Percentiles rank a stretch among this genome's conserved stretches.
phyloP scores from a whole-genome alignment of 1,140 invertebrate genomes.

The Himalopsyche phryganea region DNA sequence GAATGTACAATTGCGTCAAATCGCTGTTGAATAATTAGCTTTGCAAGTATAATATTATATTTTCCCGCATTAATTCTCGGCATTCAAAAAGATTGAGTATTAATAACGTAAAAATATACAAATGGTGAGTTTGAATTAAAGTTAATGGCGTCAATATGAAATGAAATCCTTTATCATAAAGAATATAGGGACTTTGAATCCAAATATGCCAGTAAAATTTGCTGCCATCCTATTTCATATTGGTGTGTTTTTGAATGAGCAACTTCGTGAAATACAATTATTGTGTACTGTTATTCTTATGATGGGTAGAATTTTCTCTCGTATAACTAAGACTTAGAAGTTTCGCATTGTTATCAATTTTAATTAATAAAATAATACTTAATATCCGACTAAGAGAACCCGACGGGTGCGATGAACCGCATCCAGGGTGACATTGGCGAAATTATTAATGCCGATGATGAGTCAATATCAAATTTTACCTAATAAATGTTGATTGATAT shows the following conservation, averaged over 20 bases:
- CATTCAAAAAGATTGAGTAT: too few relatives aligned
- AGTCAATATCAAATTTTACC: background rate
- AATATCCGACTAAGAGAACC: background rate
- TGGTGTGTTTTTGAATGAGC: background rate
- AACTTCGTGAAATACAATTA: background rate
- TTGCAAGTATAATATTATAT: too few relatives aligned
- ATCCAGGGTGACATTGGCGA: background rate
- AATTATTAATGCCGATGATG: background rate
- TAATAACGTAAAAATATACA: too few relatives aligned
- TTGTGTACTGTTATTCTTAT: conserved; percentile 1
- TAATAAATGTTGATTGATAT: background rate
- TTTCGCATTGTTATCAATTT: background rate
- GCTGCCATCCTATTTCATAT: too few relatives aligned
- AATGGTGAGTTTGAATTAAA: too few relatives aligned
- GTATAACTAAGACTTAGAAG: background rate
- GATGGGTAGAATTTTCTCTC: background rate
- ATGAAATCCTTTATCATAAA: too few relatives aligned
- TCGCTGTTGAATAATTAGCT: too few relatives aligned
- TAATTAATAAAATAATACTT: background rate
- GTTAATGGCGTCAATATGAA: too few relatives aligned
- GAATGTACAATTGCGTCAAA: too few relatives aligned
- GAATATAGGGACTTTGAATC: too few relatives aligned
- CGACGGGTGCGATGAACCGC: background rate
- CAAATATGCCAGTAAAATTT: too few relatives aligned
- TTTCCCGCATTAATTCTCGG: too few relatives aligned